Evolutionary conservation across 1,140 invertebrate species (phyloP).

Genomic region (Drosophila ercepeae): DNA sequence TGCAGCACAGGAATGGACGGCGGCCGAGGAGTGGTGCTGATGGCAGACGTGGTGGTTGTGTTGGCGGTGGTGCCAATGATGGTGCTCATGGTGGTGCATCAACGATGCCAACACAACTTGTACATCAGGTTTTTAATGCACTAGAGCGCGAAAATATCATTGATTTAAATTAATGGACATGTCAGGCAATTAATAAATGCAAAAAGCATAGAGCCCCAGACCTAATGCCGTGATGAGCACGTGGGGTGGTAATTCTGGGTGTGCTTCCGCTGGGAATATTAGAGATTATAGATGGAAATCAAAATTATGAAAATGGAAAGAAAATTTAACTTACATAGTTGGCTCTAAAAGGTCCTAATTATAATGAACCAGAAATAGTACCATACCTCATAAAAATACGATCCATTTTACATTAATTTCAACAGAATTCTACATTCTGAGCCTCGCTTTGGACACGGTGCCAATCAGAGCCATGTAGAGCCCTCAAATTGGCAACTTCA

Average conservation of each 20-base stretch:
- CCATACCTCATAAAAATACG: neutral
- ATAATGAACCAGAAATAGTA: too few relatives aligned
- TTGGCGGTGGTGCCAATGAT: conserved; percentile 9
- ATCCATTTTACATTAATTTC: conserved; percentile 30
- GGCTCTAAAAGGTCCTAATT: too few relatives aligned
- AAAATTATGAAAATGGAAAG: too few relatives aligned
- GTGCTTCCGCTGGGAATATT: neutral
- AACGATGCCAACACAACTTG: conserved; percentile 3
- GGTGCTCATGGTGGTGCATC: conserved; percentile 8
- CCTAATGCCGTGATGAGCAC: neutral
- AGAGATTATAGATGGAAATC: too few relatives aligned
- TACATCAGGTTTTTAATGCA: conserved; percentile 48
- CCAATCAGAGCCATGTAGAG: conserved; percentile 48
- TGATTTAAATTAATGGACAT: conserved; percentile 83
- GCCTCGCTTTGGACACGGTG: conserved; percentile 50
- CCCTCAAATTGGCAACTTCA: conserved; percentile 20
- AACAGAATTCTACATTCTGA: conserved; percentile 28
- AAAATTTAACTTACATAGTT: too few relatives aligned
- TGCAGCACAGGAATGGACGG: conserved; percentile 20
- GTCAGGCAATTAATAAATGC: conserved; percentile 84
- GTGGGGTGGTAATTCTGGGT: neutral
- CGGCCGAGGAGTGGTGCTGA: conserved; percentile 7
- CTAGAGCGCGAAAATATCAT: conserved; percentile 69
- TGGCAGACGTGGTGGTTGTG: conserved; percentile 1
- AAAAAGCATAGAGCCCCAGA: conserved; percentile 63